These are phyloP conservation scores for fruit fly (Drosophila melanogaster) DNA, from an alignment of 1,140 invertebrate species.

Conservation along the genomic window DNA sequence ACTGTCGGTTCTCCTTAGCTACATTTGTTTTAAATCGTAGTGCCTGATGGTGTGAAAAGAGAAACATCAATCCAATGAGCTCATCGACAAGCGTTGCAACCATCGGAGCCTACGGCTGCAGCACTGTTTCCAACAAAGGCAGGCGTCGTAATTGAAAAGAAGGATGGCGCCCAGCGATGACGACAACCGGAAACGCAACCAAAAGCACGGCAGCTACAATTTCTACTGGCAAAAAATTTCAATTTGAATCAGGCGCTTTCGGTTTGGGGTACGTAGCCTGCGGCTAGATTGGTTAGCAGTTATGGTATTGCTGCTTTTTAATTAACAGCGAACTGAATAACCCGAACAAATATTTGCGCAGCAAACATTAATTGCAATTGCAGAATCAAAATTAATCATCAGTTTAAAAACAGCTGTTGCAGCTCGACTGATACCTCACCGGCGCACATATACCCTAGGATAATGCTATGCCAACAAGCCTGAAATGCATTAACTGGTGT, in stretches of 20 bases:
- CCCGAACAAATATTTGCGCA: conserved; percentile 42
- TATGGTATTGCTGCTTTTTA: conserved; percentile 47
- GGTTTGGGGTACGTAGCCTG: conserved; percentile 1
- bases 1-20: conserved; percentile 3
- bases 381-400: conserved; percentile 4
- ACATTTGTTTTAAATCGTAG: conserved; percentile 73
- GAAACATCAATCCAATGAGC: conserved; percentile 56
- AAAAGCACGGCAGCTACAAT: conserved; percentile 50
- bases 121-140: conserved; percentile 17
- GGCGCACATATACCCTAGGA: background rate
- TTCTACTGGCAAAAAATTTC: conserved; percentile 36
- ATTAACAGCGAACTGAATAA: conserved; percentile 51
- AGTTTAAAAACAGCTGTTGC: conserved; percentile 15
- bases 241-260: conserved; percentile 9
- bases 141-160: conserved; percentile 73
- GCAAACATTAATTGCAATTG: conserved; percentile 35
- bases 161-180: conserved; percentile 62
- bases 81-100: conserved; percentile 46
- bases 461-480: conserved; percentile 44
- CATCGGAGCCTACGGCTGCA: conserved; percentile 19
- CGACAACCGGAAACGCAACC: conserved; percentile 65
- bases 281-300: conserved; percentile 35
- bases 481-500: conserved; percentile 35
- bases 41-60: conserved; percentile 78
- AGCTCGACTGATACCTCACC: conserved; percentile 4